phyloP scores from a whole-genome alignment of 2,888 invertebrate species.

The Parelbella ahira region DNA sequence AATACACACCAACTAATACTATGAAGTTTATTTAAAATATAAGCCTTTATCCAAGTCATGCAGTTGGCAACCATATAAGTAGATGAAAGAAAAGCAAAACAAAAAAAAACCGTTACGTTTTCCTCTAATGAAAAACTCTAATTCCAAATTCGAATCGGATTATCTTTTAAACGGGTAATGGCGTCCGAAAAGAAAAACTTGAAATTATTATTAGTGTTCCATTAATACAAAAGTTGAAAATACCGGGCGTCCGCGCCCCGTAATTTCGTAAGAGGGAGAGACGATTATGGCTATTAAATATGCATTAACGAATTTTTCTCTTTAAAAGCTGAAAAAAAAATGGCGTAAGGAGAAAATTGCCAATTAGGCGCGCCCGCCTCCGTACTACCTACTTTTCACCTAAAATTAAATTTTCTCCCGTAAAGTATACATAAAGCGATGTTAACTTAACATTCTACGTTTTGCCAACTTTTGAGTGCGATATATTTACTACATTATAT shows the following conservation, averaged over 20 bases:
- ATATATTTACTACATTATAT: slow-evolving; percentile 6
- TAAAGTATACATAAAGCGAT: slow-evolving; percentile 70
- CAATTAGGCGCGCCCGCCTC: slow-evolving; percentile 62
- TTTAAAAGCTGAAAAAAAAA: slow-evolving; percentile 77
- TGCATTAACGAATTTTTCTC: slow-evolving; percentile 80
- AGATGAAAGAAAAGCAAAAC: no score
- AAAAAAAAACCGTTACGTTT: no score
- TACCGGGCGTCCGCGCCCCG: slow-evolving; percentile 33
- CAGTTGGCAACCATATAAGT: no score
- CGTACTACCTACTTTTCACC: slow-evolving; percentile 44
- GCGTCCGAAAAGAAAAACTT: slow-evolving; percentile 20
- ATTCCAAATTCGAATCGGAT: slow-evolving; percentile 21
- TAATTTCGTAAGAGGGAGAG: slow-evolving; percentile 56
- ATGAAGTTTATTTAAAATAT: no score
- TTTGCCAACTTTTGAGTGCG: slow-evolving; percentile 4
- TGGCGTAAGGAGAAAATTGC: slow-evolving; percentile 78
- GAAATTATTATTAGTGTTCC: slow-evolving; percentile 29
- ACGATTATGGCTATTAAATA: slow-evolving; percentile 78
- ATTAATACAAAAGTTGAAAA: slow-evolving; percentile 40
- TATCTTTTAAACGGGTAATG: slow-evolving; percentile 24
- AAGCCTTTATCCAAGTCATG: no score
- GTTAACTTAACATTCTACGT: slow-evolving; percentile 36
- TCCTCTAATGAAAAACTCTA: slow-evolving; percentile 3
- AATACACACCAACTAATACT: no score
- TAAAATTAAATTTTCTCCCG: slow-evolving; percentile 69